Evolutionary conservation across 2,797 vertebrate species (phyloP).

Genomic region (Ptychadena robeensis): DNA sequence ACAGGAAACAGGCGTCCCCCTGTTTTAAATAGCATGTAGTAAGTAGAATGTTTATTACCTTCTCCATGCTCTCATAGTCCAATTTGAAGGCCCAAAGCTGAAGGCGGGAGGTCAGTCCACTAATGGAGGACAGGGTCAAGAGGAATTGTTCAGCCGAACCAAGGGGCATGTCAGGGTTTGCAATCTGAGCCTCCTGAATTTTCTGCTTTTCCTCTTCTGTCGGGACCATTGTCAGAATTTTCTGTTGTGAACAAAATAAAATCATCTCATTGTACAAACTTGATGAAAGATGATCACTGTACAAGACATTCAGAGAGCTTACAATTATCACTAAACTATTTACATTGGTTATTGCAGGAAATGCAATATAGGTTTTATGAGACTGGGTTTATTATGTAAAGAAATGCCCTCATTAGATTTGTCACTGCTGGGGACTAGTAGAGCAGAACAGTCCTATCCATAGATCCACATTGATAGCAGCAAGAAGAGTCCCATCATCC

Average conservation of each 20-base stretch:
- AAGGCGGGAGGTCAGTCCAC: constrained; percentile 83
- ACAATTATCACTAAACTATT: too few relatives aligned
- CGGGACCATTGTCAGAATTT: constrained; percentile 95
- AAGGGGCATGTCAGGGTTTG: constrained; percentile 88
- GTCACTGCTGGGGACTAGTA: too few relatives aligned
- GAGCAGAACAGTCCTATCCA: too few relatives aligned
- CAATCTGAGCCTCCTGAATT: constrained; percentile 94
- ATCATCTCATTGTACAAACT: background rate
- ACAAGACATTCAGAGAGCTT: too few relatives aligned
- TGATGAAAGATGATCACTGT: background rate
- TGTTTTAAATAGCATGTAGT: background rate
- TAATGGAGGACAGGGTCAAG: constrained; percentile 89
- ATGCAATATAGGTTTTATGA: too few relatives aligned
- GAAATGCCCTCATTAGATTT: too few relatives aligned
- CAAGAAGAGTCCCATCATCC: too few relatives aligned
- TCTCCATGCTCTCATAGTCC: constrained; percentile 93
- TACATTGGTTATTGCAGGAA: too few relatives aligned
- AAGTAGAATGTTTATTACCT: constrained; percentile 72
- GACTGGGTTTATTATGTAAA: too few relatives aligned
- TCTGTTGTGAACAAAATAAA: constrained; percentile 73
- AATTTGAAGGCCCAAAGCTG: constrained; percentile 98
- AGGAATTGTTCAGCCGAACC: constrained; percentile 96
- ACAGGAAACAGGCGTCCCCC: too few relatives aligned
- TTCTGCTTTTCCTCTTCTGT: constrained; percentile 97
- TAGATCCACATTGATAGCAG: too few relatives aligned